These are phyloP conservation scores for Elysia crispata DNA, from an alignment of 2,888 invertebrate species.

Conservation along the genomic window DNA sequence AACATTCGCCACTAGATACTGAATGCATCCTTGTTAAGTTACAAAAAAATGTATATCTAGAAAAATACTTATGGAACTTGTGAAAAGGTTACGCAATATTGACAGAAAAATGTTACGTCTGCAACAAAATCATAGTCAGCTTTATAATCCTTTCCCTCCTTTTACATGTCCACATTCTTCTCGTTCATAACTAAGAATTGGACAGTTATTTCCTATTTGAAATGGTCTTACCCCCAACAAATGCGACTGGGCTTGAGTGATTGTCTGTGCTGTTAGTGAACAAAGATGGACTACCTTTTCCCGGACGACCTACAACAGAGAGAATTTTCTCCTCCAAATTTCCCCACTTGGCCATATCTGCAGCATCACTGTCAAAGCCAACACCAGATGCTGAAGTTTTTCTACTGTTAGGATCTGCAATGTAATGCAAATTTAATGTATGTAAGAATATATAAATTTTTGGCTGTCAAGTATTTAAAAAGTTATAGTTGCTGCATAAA, in stretches of 20 bases:
- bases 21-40: too few species aligned
- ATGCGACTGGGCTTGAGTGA: constrained; percentile 83
- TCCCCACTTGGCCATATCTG: constrained; percentile 58
- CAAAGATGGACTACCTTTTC: constrained; percentile 86
- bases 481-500: neutral
- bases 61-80: too few species aligned
- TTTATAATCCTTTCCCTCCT: too few species aligned
- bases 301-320: constrained; percentile 63
- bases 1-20: too few species aligned
- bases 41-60: too few species aligned
- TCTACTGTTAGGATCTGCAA: constrained; percentile 24
- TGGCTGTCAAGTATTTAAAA: neutral
- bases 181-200: too few species aligned
- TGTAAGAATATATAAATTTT: neutral
- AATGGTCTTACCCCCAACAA: constrained; percentile 84
- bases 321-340: constrained; percentile 73
- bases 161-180: too few species aligned
- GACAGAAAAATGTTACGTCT: too few species aligned
- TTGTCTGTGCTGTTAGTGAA: constrained; percentile 81
- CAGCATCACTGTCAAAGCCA: constrained; percentile 63
- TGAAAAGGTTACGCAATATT: too few species aligned
- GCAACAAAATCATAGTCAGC: too few species aligned
- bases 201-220: too few species aligned
- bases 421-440: neutral
- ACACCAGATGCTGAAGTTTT: constrained; percentile 62